Evolutionary conservation across 1,140 invertebrate genomes (phyloP).

Genomic region (Hyles euphorbiae): DNA sequence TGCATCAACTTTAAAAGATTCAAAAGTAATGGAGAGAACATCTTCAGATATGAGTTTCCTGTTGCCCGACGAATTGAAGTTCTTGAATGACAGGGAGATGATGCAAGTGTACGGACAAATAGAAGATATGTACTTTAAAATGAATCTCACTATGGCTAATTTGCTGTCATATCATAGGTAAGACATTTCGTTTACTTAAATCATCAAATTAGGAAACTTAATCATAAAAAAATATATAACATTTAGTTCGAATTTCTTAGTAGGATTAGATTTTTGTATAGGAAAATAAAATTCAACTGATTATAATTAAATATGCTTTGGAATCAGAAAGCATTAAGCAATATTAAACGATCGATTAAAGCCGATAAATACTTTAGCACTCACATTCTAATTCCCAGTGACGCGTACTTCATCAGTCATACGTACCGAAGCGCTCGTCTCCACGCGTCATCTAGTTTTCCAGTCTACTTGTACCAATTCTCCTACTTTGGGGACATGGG

Average conservation of each 20-base stretch:
- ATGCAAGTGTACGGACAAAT: conserved; percentile 36
- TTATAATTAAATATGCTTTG: too few relatives aligned
- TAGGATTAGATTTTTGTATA: too few relatives aligned
- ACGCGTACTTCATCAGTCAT: conserved; percentile 54
- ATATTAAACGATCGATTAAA: neutral
- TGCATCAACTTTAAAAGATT: conserved; percentile 32
- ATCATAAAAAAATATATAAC: too few relatives aligned
- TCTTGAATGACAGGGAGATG: conserved; percentile 35
- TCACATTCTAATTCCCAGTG: conserved; percentile 35
- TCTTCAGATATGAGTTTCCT: conserved; percentile 31
- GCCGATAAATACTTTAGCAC: neutral
- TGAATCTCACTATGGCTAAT: conserved; percentile 33
- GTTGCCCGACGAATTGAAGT: conserved; percentile 50
- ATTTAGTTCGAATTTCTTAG: too few relatives aligned
- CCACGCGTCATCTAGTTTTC: conserved; percentile 27
- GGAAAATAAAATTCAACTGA: too few relatives aligned
- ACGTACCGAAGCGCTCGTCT: conserved; percentile 43
- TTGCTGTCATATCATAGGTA: conserved; percentile 55
- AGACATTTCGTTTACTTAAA: neutral
- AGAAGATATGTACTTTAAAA: conserved; percentile 49
- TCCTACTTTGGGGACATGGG: conserved; percentile 40
- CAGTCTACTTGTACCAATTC: conserved; percentile 60
- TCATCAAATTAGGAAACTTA: too few relatives aligned
- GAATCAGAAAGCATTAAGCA: too few relatives aligned
- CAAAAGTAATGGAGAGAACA: conserved; percentile 28